These are phyloP conservation scores for Aphelocoma coerulescens DNA, from an alignment of 2,113 vertebrate species.

Conservation along the genomic window DNA sequence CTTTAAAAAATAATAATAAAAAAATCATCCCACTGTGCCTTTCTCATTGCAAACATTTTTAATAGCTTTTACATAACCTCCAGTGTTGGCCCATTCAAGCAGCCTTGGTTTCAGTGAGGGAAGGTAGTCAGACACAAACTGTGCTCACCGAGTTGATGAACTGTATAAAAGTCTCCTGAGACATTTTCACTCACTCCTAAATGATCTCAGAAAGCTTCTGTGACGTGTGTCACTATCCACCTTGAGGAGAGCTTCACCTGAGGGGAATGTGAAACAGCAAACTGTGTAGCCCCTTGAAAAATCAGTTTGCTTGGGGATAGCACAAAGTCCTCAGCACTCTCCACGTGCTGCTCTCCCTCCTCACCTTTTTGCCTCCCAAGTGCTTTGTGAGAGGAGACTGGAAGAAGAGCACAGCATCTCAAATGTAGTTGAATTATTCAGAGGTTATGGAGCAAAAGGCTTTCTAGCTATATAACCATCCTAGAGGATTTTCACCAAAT, in stretches of 20 bases:
- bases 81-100: background rate
- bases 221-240: background rate
- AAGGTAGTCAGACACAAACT: background rate
- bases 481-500: background rate
- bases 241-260: background rate
- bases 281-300: background rate
- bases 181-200: conserved; percentile 1
- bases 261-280: background rate
- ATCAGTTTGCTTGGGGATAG: background rate
- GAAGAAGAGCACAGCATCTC: background rate
- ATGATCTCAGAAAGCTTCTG: background rate
- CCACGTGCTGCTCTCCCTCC: background rate
- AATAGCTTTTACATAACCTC: conserved; percentile 10
- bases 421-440: background rate
- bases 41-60: background rate
- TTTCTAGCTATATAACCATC: background rate
- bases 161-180: conserved; percentile 21
- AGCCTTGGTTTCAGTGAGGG: background rate
- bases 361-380: background rate
- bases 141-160: background rate
- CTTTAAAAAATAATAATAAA: background rate
- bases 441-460: background rate
- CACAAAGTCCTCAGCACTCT: background rate
- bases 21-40: background rate
- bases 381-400: background rate